A percentile compares a stretch with the other conserved stretches of the same genome.
Conservation (phyloP, 92 coral and sea anemone genomes). For the Parazoanthus darwini region DNA sequence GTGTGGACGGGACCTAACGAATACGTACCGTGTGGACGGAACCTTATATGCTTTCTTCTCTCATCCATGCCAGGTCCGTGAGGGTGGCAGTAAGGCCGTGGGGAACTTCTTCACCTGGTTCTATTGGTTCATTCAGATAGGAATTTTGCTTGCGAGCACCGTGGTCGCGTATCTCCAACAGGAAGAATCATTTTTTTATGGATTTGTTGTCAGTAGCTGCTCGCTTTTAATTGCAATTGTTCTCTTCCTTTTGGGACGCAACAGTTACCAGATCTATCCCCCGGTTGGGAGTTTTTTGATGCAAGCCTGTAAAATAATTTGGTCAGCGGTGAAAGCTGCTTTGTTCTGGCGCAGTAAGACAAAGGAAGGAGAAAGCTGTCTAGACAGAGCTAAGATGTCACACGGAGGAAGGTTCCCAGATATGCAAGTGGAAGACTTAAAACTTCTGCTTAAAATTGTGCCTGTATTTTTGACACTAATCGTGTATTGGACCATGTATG, state of each 20-base stretch:
- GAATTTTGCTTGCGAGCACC: constrained; percentile 64
- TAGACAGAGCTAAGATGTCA: constrained; percentile 61
- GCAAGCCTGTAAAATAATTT: constrained; percentile 56
- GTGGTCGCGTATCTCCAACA: constrained; percentile 77
- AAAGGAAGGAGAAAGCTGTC: constrained; percentile 39
- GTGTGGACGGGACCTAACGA: too few species aligned
- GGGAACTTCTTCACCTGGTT: constrained; percentile 73
- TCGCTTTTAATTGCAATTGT: constrained; percentile 50
- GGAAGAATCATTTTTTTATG: constrained; percentile 63
- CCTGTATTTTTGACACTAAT: constrained; percentile 72
- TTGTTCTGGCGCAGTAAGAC: constrained; percentile 7
- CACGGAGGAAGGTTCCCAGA: constrained; percentile 59
- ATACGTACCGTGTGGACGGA: background rate
- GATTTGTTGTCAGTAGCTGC: constrained; percentile 57
- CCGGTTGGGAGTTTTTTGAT: constrained; percentile 59
- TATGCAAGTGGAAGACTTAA: constrained; percentile 67
- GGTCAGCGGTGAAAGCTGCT: constrained; percentile 41
- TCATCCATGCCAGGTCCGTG: constrained; percentile 2
- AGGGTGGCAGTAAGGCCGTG: constrained; percentile 38
- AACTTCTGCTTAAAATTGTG: constrained; percentile 59
- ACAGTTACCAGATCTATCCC: constrained; percentile 41
- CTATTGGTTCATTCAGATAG: constrained; percentile 73
- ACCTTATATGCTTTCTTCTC: too few species aligned
- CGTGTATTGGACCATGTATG: constrained; percentile 68
- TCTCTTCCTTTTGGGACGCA: constrained; percentile 59